These are phyloP conservation scores for Takifugu ocellatus DNA, from an alignment of 2,797 vertebrate genomes.

Conservation along the genomic window DNA sequence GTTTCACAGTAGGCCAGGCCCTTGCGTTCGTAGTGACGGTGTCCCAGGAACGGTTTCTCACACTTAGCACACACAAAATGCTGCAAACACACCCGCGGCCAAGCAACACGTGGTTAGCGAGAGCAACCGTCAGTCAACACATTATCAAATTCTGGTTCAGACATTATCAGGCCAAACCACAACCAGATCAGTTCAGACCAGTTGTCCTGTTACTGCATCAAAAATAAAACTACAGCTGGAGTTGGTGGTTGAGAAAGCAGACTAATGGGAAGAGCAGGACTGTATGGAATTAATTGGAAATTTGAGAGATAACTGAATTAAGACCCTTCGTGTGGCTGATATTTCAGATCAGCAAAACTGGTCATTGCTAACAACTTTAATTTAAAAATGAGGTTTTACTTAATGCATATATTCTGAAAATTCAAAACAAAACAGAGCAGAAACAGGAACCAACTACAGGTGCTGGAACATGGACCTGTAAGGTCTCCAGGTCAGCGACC, in stretches of 20 bases:
- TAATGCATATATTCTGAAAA: neutral
- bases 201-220: conserved; percentile 28
- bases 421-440: neutral
- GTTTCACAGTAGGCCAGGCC: conserved; percentile 98
- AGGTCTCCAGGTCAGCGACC: neutral
- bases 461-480: neutral
- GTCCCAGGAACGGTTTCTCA: conserved; percentile 98
- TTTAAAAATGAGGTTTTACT: too few species aligned
- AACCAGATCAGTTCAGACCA: conserved; percentile 31
- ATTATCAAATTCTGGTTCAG: conserved; percentile 24
- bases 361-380: too few species aligned
- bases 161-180: conserved; percentile 32
- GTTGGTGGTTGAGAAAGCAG: neutral
- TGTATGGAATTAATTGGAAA: neutral
- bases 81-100: conserved; percentile 70
- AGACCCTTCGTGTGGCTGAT: neutral
- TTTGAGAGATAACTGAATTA: neutral
- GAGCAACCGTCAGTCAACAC: conserved; percentile 25
- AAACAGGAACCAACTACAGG: too few species aligned
- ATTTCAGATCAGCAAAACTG: too few species aligned
- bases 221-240: conserved; percentile 9
- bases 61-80: conserved; percentile 83
- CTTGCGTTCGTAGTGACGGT: conserved; percentile 98
- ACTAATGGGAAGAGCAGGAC: conserved; percentile 14
- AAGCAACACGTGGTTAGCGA: conserved; percentile 55